Percentiles rank a stretch among this genome's conserved stretches.
phyloP scores from a whole-genome alignment of 1,140 invertebrate genomes.

The Drosophila santomea region DNA sequence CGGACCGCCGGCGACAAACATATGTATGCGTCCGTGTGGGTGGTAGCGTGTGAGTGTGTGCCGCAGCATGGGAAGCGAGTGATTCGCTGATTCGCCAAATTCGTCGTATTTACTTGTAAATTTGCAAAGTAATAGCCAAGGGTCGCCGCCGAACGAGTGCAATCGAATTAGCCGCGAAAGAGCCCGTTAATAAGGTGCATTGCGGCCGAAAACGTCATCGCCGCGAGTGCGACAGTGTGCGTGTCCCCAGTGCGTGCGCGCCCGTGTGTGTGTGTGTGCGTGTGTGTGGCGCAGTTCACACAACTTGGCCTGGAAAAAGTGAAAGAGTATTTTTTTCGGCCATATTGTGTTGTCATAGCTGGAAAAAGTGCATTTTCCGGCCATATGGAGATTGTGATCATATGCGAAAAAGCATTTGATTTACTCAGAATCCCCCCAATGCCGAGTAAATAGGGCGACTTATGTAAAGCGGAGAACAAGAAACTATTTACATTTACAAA shows the following conservation, averaged over 20 bases:
- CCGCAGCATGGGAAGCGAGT: slow-evolving; percentile 77
- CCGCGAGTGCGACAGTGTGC: slow-evolving; percentile 41
- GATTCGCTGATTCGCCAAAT: slow-evolving; percentile 68
- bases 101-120: slow-evolving; percentile 62
- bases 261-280: slow-evolving; percentile 32
- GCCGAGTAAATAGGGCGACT: slow-evolving; percentile 37
- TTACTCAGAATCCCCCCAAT: slow-evolving; percentile 2
- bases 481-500: slow-evolving; percentile 54
- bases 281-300: slow-evolving; percentile 64
- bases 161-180: slow-evolving; percentile 46
- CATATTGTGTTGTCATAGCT: slow-evolving; percentile 71
- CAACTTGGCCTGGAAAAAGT: slow-evolving; percentile 81
- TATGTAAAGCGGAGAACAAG: slow-evolving; percentile 49
- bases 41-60: slow-evolving; percentile 59
- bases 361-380: slow-evolving; percentile 62
- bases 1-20: slow-evolving; percentile 33
- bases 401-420: slow-evolving; percentile 12
- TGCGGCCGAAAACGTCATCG: slow-evolving; percentile 39
- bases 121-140: slow-evolving; percentile 29
- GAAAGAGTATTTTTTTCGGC: slow-evolving; percentile 73
- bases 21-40: slow-evolving; percentile 35
- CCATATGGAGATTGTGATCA: slow-evolving; percentile 30
- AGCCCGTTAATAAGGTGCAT: slow-evolving; percentile 54
- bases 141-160: slow-evolving; percentile 15
- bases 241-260: slow-evolving; percentile 31